Evolutionary conservation across 2,797 vertebrate species (phyloP).

Genomic region (Danio choprae): DNA sequence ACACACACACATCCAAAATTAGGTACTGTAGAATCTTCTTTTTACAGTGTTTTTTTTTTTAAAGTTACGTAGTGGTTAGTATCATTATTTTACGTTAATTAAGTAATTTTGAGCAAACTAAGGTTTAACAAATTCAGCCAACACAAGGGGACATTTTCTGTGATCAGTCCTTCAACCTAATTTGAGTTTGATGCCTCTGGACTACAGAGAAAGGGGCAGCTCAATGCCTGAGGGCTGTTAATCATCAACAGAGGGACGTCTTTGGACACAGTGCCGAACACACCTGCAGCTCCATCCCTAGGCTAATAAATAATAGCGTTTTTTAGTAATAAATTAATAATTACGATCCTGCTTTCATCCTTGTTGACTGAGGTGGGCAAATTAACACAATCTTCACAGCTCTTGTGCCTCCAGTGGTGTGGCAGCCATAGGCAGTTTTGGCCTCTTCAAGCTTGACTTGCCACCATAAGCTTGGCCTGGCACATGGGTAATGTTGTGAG

Average conservation of each 20-base stretch:
- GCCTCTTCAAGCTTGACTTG: constrained; percentile 38
- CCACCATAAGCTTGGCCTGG: constrained; percentile 23
- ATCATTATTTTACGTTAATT: too few species aligned
- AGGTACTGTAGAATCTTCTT: too few species aligned
- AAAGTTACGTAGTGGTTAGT: too few species aligned
- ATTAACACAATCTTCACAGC: constrained; percentile 66
- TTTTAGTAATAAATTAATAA: constrained; percentile 85
- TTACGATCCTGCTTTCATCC: constrained; percentile 77
- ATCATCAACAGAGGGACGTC: constrained; percentile 74
- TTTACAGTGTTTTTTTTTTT: too few species aligned
- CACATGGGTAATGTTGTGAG: neutral
- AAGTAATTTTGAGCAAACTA: too few species aligned
- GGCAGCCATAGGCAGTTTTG: constrained; percentile 57
- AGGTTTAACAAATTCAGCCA: too few species aligned
- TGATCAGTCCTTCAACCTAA: too few species aligned
- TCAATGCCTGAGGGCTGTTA: constrained; percentile 77
- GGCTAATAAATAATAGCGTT: constrained; percentile 81
- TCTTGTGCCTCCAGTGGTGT: constrained; percentile 53
- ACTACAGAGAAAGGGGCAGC: constrained; percentile 66
- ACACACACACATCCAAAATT: too few species aligned
- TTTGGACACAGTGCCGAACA: constrained; percentile 73
- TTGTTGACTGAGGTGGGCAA: constrained; percentile 76
- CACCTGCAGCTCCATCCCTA: constrained; percentile 68
- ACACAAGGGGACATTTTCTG: too few species aligned
- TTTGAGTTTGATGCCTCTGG: neutral